A percentile compares a stretch with the other conserved stretches of the same genome.
These are phyloP conservation scores for Spilarctia lutea DNA, from an alignment of 2,888 invertebrate genomes.

Conservation along the genomic window DNA sequence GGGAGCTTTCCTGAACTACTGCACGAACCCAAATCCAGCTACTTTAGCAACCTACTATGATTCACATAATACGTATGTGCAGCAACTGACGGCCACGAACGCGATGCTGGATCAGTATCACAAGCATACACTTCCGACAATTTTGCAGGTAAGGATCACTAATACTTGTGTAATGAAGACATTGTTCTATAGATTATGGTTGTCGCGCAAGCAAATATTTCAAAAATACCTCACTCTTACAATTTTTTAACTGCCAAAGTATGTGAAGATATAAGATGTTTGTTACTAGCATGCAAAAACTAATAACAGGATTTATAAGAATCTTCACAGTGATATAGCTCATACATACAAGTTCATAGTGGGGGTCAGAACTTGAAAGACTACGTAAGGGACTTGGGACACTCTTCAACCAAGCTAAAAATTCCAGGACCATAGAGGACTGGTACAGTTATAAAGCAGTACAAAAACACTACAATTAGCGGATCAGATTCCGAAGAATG, in stretches of 20 bases:
- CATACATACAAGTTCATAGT: too few relatives aligned
- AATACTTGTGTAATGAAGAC: neutral
- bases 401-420: too few relatives aligned
- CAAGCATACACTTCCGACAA: constrained; percentile 93
- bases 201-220: neutral
- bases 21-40: constrained; percentile 90
- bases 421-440: too few relatives aligned
- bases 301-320: too few relatives aligned
- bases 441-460: too few relatives aligned
- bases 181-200: neutral
- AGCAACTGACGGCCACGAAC: constrained; percentile 96
- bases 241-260: neutral
- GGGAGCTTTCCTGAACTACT: constrained; percentile 92
- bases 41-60: constrained; percentile 93
- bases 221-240: neutral
- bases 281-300: too few relatives aligned
- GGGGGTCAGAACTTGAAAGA: too few relatives aligned
- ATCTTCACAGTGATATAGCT: too few relatives aligned
- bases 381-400: too few relatives aligned
- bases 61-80: constrained; percentile 97
- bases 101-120: constrained; percentile 97
- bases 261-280: too few relatives aligned
- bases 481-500: too few relatives aligned
- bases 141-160: constrained; percentile 89
- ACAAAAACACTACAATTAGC: too few relatives aligned